Evolutionary conservation across 1,140 invertebrate species (phyloP).

Genomic region (Steinernema khuongi): DNA sequence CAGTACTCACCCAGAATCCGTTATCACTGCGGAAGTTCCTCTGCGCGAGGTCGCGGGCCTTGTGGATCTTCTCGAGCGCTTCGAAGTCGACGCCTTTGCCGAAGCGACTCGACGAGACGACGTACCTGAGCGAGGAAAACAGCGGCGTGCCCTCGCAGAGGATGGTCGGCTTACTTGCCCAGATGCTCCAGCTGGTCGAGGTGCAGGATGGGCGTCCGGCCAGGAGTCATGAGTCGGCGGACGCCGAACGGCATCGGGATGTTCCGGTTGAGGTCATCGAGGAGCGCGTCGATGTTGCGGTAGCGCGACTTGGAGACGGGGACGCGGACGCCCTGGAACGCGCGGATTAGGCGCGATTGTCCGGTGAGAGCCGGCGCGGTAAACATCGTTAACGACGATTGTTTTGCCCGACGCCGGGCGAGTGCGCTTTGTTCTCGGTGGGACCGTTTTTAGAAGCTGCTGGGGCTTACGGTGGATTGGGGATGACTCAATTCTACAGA

Average conservation of each 20-base stretch:
- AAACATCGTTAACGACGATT: conserved; percentile 8
- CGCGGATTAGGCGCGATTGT: too few species aligned
- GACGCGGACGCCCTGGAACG: conserved; percentile 52
- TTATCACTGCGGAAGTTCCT: conserved; percentile 7
- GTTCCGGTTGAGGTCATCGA: conserved; percentile 51
- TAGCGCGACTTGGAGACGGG: conserved; percentile 55
- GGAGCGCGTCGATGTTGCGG: conserved; percentile 51
- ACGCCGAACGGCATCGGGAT: conserved; percentile 55
- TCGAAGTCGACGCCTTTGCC: conserved; percentile 48
- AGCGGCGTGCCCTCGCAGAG: background rate
- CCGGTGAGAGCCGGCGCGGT: conserved; percentile 7
- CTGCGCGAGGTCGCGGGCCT: conserved; percentile 27
- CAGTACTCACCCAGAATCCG: conserved; percentile 25
- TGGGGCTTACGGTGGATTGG: conserved; percentile 2
- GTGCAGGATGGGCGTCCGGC: conserved; percentile 42
- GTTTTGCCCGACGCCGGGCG: background rate
- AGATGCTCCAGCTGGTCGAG: conserved; percentile 54
- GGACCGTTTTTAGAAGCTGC: background rate
- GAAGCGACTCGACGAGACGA: conserved; percentile 45
- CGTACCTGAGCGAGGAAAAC: conserved; percentile 42
- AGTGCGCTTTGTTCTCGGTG: background rate
- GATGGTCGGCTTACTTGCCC: conserved; percentile 43
- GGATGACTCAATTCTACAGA: background rate
- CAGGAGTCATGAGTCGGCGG: conserved; percentile 51
- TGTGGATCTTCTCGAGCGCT: conserved; percentile 45